A percentile compares a stretch with the other conserved stretches of the same genome.
Evolutionary conservation across 1,140 invertebrate species (phyloP).

Genomic region (Micrasema minimum): DNA sequence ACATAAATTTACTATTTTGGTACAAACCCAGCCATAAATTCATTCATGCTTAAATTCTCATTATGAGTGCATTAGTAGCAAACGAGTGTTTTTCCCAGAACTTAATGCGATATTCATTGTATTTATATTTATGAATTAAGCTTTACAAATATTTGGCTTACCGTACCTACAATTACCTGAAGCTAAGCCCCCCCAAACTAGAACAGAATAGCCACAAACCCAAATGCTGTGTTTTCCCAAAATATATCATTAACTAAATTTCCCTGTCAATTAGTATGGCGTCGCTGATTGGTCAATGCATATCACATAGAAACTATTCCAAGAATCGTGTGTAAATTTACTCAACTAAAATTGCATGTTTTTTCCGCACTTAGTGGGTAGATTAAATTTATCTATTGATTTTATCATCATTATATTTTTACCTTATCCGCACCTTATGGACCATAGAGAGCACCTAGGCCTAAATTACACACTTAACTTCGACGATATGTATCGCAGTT

Average conservation of each 20-base stretch:
- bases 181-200: not conserved
- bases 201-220: not conserved
- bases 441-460: too few relatives aligned
- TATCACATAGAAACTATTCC: too few relatives aligned
- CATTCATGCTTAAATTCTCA: conserved; percentile 11
- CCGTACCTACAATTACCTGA: not conserved
- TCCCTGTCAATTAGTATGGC: too few relatives aligned
- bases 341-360: not conserved
- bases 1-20: too few relatives aligned
- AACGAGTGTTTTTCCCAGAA: conserved; percentile 20
- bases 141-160: conserved; percentile 5
- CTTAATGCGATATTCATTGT: conserved; percentile 1
- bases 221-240: conserved; percentile 21
- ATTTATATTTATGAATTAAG: conserved; percentile 21
- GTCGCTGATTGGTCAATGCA: too few relatives aligned
- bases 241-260: conserved; percentile 21
- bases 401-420: too few relatives aligned
- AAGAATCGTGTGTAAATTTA: too few relatives aligned
- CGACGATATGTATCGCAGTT: too few relatives aligned
- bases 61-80: not conserved
- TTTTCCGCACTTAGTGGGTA: too few relatives aligned
- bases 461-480: too few relatives aligned
- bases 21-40: not conserved
- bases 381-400: too few relatives aligned
- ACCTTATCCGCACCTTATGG: too few relatives aligned